These are phyloP conservation scores for Diorhabda elongata DNA, from an alignment of 1,140 invertebrate species.

Conservation along the genomic window DNA sequence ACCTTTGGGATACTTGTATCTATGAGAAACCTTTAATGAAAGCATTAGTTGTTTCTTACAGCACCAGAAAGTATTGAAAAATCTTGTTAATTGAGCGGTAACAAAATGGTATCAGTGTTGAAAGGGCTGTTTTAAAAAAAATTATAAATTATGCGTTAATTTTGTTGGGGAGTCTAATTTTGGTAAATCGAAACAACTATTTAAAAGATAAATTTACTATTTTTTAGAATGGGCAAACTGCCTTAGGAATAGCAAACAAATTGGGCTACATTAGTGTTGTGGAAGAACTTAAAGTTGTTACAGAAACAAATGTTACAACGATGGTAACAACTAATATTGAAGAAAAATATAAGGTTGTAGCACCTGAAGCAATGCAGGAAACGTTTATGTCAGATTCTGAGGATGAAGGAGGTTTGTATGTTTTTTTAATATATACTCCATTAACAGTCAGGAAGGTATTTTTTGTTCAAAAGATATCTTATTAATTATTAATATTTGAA, in stretches of 20 bases:
- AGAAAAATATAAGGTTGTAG: slow-evolving; percentile 94
- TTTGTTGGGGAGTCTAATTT: no score
- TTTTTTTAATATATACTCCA: background rate
- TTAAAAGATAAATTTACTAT: background rate
- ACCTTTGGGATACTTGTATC: no score
- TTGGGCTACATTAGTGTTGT: slow-evolving; percentile 97
- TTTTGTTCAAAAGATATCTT: no score
- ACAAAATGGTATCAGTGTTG: no score
- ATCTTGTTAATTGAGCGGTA: no score
- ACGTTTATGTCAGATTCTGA: slow-evolving; percentile 98
- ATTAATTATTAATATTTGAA: no score
- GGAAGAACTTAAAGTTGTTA: slow-evolving; percentile 95
- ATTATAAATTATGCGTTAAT: background rate
- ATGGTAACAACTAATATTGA: slow-evolving; percentile 68
- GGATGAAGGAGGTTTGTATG: slow-evolving; percentile 87
- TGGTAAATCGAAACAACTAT: no score
- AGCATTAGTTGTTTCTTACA: no score
- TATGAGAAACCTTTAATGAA: no score
- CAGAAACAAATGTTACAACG: slow-evolving; percentile 79
- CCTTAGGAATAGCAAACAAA: slow-evolving; percentile 91
- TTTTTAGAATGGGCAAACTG: slow-evolving; percentile 88
- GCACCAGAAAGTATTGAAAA: no score
- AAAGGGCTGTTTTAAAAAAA: background rate
- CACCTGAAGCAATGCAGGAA: slow-evolving; percentile 98
- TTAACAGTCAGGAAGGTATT: background rate